Evolutionary conservation across 1,140 invertebrate species (phyloP).

Genomic region (Vanessa atalanta): DNA sequence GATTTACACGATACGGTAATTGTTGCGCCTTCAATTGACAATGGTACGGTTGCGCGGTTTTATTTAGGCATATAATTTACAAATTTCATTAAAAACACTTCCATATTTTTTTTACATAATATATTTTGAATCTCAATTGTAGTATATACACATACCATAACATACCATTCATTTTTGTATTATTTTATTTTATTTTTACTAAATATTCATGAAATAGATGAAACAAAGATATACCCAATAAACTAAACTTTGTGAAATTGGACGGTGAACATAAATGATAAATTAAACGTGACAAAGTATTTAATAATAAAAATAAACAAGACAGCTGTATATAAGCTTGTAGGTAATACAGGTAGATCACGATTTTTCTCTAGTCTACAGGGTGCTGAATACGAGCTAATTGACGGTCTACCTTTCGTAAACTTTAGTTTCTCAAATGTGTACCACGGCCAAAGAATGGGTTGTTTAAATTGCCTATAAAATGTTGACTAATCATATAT

Average conservation of each 20-base stretch:
- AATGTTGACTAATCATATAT: constrained; percentile 30
- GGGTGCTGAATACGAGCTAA: constrained; percentile 59
- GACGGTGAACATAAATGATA: neutral
- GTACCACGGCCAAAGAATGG: constrained; percentile 51
- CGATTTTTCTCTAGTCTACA: constrained; percentile 67
- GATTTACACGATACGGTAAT: no score
- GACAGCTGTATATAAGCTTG: constrained; percentile 64
- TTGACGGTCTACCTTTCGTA: constrained; percentile 42
- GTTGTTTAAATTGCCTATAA: constrained; percentile 44
- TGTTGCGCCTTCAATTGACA: no score
- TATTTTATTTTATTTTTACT: no score
- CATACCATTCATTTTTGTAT: no score
- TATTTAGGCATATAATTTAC: no score
- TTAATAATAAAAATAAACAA: constrained; percentile 22
- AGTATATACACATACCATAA: no score
- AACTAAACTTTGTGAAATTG: no score
- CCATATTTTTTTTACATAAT: no score
- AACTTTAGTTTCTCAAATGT: constrained; percentile 35
- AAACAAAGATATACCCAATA: no score
- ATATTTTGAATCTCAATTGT: constrained; percentile 10
- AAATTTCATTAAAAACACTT: no score
- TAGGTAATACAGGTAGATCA: constrained; percentile 60
- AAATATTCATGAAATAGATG: no score
- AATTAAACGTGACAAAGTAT: constrained; percentile 1
- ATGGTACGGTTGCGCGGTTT: no score